Conservation (phyloP, 2,113 vertebrate genomes). For the Manacus vitellinus region DNA sequence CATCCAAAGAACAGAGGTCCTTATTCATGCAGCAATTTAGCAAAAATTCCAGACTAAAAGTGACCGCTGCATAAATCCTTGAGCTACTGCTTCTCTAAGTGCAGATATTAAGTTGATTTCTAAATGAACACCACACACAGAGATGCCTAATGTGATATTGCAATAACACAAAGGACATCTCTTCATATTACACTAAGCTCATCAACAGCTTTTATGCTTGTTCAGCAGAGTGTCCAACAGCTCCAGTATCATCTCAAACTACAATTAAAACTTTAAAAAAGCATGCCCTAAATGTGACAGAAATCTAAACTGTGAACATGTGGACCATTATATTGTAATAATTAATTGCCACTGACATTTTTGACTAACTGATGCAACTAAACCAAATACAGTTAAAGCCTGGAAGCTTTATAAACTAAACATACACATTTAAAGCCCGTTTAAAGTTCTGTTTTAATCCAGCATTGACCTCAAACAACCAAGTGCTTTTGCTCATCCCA, state of each 20-base stretch:
- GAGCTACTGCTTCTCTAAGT: not conserved
- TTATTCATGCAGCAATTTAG: not conserved
- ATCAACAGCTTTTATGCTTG: not conserved
- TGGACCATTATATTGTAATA: not conserved
- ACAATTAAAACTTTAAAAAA: not conserved
- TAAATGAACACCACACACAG: not conserved
- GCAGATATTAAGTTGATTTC: not conserved
- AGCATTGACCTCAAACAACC: not conserved
- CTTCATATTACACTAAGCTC: not conserved
- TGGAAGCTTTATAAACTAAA: not conserved
- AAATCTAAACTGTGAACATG: fast-evolving
- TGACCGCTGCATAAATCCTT: not conserved
- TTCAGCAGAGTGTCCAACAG: not conserved
- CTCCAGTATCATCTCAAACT: not conserved
- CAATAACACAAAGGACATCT: not conserved
- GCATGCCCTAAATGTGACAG: not conserved
- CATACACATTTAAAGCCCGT: not conserved
- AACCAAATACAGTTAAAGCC: not conserved
- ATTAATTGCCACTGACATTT: not conserved
- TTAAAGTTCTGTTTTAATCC: not conserved
- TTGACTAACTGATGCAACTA: not conserved
- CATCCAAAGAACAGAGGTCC: not conserved
- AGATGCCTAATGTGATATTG: not conserved
- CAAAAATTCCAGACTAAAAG: not conserved
- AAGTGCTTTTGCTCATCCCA: not conserved